Evolutionary conservation across 35 echinoderm and acorn worm genomes (phyloP), one percentile per base, ranked within the genome.

Genomic region (Strongylocentrotus purpuratus): DNA sequence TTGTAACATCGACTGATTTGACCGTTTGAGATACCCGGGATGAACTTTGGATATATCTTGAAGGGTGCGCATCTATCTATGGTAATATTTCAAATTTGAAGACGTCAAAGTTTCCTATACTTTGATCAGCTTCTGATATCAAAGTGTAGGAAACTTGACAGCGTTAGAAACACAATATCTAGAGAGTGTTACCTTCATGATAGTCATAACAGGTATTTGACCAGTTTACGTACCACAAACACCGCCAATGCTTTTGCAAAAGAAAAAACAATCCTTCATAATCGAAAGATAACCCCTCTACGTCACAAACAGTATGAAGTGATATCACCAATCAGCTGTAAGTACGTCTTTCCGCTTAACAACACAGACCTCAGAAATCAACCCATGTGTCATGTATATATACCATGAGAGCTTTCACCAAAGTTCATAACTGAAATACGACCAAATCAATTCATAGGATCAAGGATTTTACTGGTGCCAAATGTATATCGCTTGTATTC

Each of bases 401-500:
- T 78, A 78, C 65, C 20, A n/a, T 2, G 4, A 7, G 0, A 7
- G 65, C 25, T 78, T 78, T 0, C 18, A 78, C 4, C 1, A 28
- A 78, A 28, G 65, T 78, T 78, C 18, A 78, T 15, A 78, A 78
- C 65, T 78, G 65, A 78, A 78, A 78, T 78, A 78, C 65, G 20
- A 78, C 65, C 15, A 10, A 55, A 55, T 78, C 65, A 78, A 22
- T 78, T n/a, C 28, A 78, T 78, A 78, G 20, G 65, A n/a, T 28
- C 18, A 5, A n/a, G 65, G 65, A 78, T 78, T 78, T n/a, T 78
- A 78, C 20, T 78, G 12, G 87, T 46, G 87, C 87, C 87, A 89
- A 89, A 89, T 89, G 87, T 89, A 89, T 46, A 33, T 89, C 45
- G 45, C 45, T 89, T 89, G 87, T 89, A 89, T 89, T 89, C 87